These are phyloP conservation scores for Avahi laniger DNA, from an alignment of 2,797 vertebrate genomes.

Conservation along the genomic window DNA sequence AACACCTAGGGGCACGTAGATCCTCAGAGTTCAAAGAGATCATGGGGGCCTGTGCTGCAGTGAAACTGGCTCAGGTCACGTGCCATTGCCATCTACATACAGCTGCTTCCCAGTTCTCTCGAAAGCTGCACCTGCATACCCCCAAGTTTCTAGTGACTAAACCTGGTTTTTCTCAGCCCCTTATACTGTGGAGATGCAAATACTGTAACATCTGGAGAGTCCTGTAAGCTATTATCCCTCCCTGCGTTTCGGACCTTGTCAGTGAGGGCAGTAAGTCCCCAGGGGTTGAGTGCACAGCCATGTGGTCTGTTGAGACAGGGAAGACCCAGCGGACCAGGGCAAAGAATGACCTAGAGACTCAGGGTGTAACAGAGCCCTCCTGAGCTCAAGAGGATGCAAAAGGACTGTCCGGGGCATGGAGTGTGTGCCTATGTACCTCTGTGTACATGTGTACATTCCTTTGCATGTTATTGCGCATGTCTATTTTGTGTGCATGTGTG, in stretches of 20 bases:
- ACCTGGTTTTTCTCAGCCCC: not conserved
- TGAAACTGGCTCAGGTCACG: not conserved
- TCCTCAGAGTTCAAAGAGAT: not conserved
- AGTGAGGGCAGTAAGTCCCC: not conserved
- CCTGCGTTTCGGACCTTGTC: not conserved
- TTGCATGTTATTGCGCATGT: not conserved
- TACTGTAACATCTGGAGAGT: conserved; percentile 24
- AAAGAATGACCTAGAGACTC: not conserved
- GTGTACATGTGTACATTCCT: not conserved
- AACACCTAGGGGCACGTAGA: not conserved
- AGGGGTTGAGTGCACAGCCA: not conserved
- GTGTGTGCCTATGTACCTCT: not conserved
- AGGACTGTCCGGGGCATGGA: rapidly evolving
- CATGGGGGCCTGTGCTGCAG: not conserved
- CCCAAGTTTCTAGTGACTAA: conserved; percentile 22
- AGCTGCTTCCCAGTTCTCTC: not conserved
- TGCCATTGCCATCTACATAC: not conserved
- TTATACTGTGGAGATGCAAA: conserved; percentile 35
- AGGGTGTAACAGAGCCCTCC: not conserved
- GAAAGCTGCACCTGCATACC: conserved; percentile 71
- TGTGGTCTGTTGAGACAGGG: not conserved
- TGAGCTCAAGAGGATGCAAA: not conserved
- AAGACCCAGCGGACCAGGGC: not conserved
- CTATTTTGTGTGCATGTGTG: not conserved
- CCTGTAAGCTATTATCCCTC: not conserved